Evolutionary conservation across 1,140 invertebrate genomes (phyloP).

Genomic region (Anadara kagoshimensis): DNA sequence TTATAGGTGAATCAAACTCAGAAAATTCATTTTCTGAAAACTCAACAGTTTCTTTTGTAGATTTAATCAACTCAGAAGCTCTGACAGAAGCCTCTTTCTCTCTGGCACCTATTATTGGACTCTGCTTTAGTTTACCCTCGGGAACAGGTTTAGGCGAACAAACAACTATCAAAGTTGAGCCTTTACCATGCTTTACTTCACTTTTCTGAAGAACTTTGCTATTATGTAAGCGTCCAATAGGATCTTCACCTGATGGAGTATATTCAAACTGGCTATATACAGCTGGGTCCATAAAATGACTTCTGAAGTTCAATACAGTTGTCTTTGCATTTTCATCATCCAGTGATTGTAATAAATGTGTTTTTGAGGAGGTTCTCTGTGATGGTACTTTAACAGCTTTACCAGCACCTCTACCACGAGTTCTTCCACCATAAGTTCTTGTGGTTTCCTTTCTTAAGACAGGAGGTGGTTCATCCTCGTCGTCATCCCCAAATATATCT

Average conservation of each 20-base stretch:
- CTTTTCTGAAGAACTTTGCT: constrained; percentile 57
- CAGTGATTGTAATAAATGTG: constrained; percentile 38
- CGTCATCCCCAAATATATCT: constrained; percentile 2
- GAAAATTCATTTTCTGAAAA: too few relatives aligned
- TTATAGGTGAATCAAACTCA: too few relatives aligned
- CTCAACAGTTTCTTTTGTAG: too few relatives aligned
- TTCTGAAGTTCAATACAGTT: constrained; percentile 41
- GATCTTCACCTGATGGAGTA: constrained; percentile 34
- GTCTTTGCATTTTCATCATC: constrained; percentile 30
- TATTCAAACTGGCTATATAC: constrained; percentile 44
- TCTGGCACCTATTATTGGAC: too few relatives aligned
- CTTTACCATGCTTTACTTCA: constrained; percentile 53
- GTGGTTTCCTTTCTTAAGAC: not conserved
- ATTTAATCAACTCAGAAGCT: too few relatives aligned
- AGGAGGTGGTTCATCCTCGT: not conserved
- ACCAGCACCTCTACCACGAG: not conserved
- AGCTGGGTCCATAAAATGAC: constrained; percentile 43
- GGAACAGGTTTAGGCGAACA: constrained; percentile 44
- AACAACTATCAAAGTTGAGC: constrained; percentile 58
- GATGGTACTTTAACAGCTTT: not conserved
- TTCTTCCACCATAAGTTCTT: not conserved
- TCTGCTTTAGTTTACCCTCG: not conserved
- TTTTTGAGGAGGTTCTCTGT: constrained; percentile 24
- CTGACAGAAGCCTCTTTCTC: too few relatives aligned
- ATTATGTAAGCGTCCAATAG: constrained; percentile 52